These are phyloP conservation scores for Anomalospiza imberbis DNA, from an alignment of 2,797 vertebrate species.

Conservation along the genomic window DNA sequence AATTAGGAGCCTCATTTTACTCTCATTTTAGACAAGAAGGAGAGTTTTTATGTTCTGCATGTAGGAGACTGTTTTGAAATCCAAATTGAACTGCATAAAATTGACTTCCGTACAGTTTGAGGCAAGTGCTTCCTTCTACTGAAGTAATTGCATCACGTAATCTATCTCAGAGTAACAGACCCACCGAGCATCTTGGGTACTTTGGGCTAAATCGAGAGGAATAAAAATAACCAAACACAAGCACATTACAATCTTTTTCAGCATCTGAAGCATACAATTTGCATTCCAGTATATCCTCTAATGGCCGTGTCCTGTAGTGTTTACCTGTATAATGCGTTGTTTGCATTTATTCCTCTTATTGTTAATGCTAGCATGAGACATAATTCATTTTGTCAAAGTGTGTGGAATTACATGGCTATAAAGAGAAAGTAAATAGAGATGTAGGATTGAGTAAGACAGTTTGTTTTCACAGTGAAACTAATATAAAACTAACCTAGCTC, in stretches of 20 bases:
- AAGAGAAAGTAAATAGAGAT: constrained; percentile 23
- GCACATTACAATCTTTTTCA: not conserved
- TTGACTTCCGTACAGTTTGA: not conserved
- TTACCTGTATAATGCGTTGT: constrained; percentile 5
- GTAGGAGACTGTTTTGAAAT: constrained; percentile 33
- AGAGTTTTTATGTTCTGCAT: not conserved
- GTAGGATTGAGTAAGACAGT: not conserved
- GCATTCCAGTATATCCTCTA: not conserved
- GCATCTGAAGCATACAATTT: not conserved
- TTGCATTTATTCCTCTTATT: constrained; percentile 31
- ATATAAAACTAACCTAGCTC: not conserved
- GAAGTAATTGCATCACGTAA: not conserved
- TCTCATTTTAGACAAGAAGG: not conserved
- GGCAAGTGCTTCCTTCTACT: not conserved
- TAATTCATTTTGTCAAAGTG: constrained; percentile 46
- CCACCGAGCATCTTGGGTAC: not conserved
- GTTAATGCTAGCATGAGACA: constrained; percentile 8
- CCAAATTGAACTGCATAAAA: constrained; percentile 26
- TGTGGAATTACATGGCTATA: constrained; percentile 13
- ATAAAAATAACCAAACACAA: not conserved
- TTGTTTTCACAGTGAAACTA: not conserved
- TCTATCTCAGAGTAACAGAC: not conserved
- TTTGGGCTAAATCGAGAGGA: not conserved
- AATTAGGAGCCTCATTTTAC: constrained; percentile 45
- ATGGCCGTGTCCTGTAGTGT: not conserved